These are phyloP conservation scores for Patiria miniata DNA, from an alignment of 35 echinoderm and acorn worm species.

Conservation along the genomic window DNA sequence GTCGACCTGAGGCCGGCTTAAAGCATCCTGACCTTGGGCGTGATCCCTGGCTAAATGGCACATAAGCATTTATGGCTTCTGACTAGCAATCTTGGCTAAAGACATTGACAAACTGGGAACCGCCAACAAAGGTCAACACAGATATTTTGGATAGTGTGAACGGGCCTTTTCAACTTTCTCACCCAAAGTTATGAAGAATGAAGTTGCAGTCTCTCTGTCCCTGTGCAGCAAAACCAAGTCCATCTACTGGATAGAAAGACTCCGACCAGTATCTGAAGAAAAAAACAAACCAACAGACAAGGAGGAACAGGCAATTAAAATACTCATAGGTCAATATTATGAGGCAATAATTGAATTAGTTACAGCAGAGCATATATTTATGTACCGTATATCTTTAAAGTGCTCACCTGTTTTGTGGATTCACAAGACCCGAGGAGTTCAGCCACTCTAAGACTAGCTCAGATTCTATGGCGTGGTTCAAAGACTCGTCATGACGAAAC, in stretches of 20 bases:
- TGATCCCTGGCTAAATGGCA: no score
- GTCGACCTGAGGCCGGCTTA: no score
- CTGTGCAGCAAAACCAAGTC: conserved; percentile 73
- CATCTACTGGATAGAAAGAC: conserved; percentile 81
- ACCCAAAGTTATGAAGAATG: conserved; percentile 90
- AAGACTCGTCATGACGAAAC: conserved; percentile 64
- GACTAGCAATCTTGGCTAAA: no score
- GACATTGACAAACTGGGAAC: no score
- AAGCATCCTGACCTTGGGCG: no score
- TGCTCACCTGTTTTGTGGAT: conserved; percentile 69
- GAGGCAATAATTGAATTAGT: no score
- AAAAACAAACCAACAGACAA: not conserved
- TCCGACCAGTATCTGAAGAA: conserved; percentile 79
- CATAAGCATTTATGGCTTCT: no score
- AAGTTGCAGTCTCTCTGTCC: conserved; percentile 74
- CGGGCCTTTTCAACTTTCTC: not conserved
- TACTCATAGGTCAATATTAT: no score
- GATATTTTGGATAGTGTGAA: no score
- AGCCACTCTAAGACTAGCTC: conserved; percentile 64
- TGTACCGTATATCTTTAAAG: not conserved
- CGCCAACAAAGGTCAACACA: no score
- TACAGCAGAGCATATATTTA: no score
- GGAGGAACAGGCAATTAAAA: no score
- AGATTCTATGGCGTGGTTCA: conserved; percentile 56
- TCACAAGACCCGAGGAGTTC: conserved; percentile 62